Evolutionary conservation across 2,888 invertebrate genomes (phyloP).

Genomic region (Tipula vernalis): DNA sequence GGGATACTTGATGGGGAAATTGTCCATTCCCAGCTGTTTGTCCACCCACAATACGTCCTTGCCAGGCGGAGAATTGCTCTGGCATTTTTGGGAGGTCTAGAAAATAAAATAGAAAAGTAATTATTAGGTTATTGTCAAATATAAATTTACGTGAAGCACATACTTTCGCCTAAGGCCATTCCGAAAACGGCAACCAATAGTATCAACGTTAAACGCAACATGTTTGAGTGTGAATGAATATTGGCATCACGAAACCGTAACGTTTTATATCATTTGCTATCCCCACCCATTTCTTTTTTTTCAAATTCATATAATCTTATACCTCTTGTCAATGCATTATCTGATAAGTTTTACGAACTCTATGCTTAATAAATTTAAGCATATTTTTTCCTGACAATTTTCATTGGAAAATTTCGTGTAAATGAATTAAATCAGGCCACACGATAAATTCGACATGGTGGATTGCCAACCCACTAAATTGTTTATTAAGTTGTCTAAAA

Average conservation of each 20-base stretch:
- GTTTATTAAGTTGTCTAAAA: no score
- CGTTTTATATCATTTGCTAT: neutral
- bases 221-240: neutral
- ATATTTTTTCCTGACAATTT: neutral
- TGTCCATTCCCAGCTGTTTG: slow-evolving; percentile 10
- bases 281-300: no score
- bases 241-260: neutral
- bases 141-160: neutral
- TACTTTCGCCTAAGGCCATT: neutral
- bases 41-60: slow-evolving; percentile 14
- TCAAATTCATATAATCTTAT: neutral
- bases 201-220: neutral
- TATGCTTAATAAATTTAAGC: neutral
- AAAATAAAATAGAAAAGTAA: neutral
- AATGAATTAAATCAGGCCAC: no score
- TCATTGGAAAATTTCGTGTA: no score
- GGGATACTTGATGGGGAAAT: slow-evolving; percentile 14
- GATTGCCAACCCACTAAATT: no score
- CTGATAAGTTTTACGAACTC: neutral
- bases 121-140: neutral
- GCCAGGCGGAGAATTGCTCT: slow-evolving; percentile 11
- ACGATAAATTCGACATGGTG: no score
- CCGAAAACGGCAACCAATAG: neutral
- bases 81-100: neutral
- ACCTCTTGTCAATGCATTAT: neutral